Evolutionary conservation across 2,797 vertebrate genomes (phyloP).

Genomic region (Mus caroli): DNA sequence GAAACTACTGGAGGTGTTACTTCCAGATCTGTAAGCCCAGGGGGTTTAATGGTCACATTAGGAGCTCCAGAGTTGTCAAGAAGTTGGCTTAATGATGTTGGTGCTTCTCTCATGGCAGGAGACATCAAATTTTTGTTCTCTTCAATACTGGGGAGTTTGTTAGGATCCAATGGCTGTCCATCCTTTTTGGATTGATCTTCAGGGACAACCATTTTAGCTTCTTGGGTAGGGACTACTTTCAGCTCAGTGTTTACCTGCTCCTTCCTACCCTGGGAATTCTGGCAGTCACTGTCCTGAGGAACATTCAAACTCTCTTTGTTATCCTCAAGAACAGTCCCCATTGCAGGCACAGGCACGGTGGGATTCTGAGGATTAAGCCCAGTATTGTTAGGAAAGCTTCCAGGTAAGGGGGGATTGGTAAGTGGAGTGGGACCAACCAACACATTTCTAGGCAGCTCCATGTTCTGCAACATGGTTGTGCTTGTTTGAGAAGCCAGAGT

Average conservation of each 20-base stretch:
- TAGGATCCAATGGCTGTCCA: conserved; percentile 86
- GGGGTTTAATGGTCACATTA: conserved; percentile 91
- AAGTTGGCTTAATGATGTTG: conserved; percentile 97
- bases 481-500: conserved; percentile 91
- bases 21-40: conserved; percentile 86
- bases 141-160: conserved; percentile 88
- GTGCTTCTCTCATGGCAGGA: conserved; percentile 93
- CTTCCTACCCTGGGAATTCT: conserved; percentile 88
- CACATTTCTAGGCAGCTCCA: conserved; percentile 93
- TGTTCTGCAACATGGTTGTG: conserved; percentile 89
- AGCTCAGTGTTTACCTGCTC: conserved; percentile 91
- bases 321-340: conserved; percentile 89
- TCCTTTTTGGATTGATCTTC: conserved; percentile 91
- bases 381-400: conserved; percentile 89
- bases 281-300: conserved; percentile 90
- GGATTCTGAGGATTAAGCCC: conserved; percentile 90
- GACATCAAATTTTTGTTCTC: conserved; percentile 90
- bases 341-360: conserved; percentile 85
- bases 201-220: conserved; percentile 89
- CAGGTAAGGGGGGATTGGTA: conserved; percentile 87
- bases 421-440: conserved; percentile 92
- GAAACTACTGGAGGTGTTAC: conserved; percentile 88
- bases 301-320: conserved; percentile 90
- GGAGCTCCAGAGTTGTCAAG: conserved; percentile 94
- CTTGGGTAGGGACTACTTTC: conserved; percentile 89